Conservation (phyloP, 2,888 invertebrate genomes). For the Syrista parreyssii region DNA sequence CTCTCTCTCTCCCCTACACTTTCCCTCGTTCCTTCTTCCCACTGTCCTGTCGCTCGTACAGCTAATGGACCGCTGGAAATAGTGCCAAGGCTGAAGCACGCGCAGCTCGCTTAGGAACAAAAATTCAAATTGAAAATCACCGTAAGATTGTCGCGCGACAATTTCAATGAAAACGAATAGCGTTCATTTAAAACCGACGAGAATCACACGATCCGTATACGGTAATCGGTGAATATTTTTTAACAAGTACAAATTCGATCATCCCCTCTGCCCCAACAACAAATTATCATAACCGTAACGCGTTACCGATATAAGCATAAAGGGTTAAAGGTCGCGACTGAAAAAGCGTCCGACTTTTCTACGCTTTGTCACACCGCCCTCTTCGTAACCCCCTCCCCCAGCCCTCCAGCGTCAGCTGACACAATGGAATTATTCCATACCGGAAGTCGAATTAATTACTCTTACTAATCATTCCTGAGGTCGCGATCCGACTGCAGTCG, state of each 20-base stretch:
- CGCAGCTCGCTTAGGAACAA: not conserved
- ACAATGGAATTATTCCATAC: not conserved
- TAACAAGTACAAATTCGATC: too few relatives aligned
- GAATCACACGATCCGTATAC: too few relatives aligned
- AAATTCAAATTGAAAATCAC: not conserved
- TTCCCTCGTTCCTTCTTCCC: slow-evolving; percentile 57
- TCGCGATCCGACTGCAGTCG: not conserved
- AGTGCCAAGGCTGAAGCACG: slow-evolving; percentile 44
- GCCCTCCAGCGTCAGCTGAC: not conserved
- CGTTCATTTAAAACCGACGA: too few relatives aligned
- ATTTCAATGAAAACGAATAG: too few relatives aligned
- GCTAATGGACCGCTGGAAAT: slow-evolving; percentile 56
- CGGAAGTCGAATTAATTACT: not conserved
- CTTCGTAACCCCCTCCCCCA: too few relatives aligned
- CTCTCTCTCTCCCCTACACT: slow-evolving; percentile 25
- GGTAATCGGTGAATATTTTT: too few relatives aligned
- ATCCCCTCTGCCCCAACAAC: too few relatives aligned
- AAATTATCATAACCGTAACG: too few relatives aligned
- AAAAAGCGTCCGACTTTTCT: too few relatives aligned
- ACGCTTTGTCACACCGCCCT: too few relatives aligned
- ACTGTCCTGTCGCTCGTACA: slow-evolving; percentile 22
- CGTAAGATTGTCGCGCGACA: not conserved
- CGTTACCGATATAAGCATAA: too few relatives aligned
- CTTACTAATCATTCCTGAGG: not conserved
- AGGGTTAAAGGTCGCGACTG: too few relatives aligned